phyloP scores from a whole-genome alignment of 2,797 vertebrate species.

The Sebastes kiyomatsui region DNA sequence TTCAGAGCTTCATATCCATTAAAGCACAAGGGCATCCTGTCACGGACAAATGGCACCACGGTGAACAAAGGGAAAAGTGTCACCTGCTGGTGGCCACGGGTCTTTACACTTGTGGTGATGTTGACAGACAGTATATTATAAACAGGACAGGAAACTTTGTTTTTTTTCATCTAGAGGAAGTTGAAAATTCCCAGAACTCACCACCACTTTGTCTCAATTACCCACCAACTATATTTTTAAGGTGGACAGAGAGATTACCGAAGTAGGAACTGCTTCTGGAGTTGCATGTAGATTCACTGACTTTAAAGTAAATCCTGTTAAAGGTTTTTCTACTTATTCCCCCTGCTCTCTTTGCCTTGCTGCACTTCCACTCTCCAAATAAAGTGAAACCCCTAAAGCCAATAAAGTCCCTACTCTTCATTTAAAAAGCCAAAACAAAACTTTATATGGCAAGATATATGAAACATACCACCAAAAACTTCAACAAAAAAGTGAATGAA shows the following conservation, averaged over 20 bases:
- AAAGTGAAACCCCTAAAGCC: conserved; percentile 6
- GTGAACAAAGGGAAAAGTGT: conserved; percentile 82
- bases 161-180: not conserved
- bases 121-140: conserved; percentile 6
- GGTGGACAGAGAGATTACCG: not conserved
- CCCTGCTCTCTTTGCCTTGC: not conserved
- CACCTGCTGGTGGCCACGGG: conserved; percentile 79
- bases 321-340: not conserved
- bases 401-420: not conserved
- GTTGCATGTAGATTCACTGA: not conserved
- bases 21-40: conserved; percentile 54
- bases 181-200: not conserved
- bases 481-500: not conserved
- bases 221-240: not conserved
- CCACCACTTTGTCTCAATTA: not conserved
- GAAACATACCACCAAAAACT: not conserved
- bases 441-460: not conserved
- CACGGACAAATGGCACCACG: conserved; percentile 52
- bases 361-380: conserved; percentile 8
- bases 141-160: not conserved
- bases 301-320: not conserved
- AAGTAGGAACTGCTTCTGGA: not conserved
- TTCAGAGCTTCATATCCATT: conserved; percentile 53
- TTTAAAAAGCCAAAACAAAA: conserved; percentile 4
- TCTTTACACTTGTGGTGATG: conserved; percentile 52